phyloP scores from a whole-genome alignment of 2,797 vertebrate genomes.

The Aphelocoma californica region DNA sequence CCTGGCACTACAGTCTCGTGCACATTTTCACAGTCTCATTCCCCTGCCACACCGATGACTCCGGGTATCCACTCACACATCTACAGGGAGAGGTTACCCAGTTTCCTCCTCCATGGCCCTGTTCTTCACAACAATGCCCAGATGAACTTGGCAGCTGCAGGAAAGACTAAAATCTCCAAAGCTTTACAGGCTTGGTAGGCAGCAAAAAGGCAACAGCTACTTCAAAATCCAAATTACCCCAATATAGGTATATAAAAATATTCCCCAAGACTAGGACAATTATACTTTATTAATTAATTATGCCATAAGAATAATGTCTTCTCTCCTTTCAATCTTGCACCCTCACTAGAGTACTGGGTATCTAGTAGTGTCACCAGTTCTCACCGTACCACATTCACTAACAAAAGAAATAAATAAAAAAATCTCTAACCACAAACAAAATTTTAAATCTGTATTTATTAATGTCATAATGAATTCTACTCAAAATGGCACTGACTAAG shows the following conservation, averaged over 20 bases:
- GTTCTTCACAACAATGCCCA: not conserved
- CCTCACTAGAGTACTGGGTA: not conserved
- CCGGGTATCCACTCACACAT: not conserved
- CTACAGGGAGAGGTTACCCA: not conserved
- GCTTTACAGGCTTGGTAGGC: not conserved
- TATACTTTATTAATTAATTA: not conserved
- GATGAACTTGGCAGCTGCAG: not conserved
- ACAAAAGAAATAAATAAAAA: not conserved
- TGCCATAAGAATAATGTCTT: not conserved
- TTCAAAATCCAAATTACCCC: not conserved
- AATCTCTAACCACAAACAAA: not conserved
- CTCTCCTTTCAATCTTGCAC: not conserved
- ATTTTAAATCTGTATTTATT: not conserved
- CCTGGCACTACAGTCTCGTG: not conserved
- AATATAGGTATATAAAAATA: not conserved
- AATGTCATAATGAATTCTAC: not conserved
- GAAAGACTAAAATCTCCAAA: not conserved
- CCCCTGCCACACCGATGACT: not conserved
- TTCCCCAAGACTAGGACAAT: not conserved
- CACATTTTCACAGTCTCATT: not conserved
- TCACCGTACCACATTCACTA: not conserved
- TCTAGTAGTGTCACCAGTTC: not conserved
- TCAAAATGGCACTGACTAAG: not conserved
- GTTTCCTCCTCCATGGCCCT: not conserved
- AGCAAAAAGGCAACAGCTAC: not conserved